Conservation (phyloP, 2,797 vertebrate species). For the Pantherophis alleghaniensis region DNA sequence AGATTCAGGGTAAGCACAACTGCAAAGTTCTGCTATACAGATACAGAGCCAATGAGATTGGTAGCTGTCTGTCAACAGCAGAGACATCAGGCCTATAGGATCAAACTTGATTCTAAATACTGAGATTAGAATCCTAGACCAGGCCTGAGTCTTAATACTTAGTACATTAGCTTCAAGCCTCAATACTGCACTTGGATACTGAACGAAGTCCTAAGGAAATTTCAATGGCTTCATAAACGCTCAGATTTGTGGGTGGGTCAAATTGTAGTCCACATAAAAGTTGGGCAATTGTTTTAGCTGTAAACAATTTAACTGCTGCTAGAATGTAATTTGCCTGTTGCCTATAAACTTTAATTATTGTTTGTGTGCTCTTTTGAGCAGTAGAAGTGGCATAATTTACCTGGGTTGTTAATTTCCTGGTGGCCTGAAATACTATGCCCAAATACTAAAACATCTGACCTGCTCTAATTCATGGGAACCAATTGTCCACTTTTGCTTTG, state of each 20-base stretch:
- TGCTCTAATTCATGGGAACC: not conserved
- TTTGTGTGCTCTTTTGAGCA: not conserved
- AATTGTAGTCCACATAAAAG: not conserved
- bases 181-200: not conserved
- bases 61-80: not conserved
- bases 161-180: not conserved
- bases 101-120: not conserved
- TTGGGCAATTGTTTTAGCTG: not conserved
- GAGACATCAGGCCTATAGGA: not conserved
- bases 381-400: not conserved
- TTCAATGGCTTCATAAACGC: not conserved
- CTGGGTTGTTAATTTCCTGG: not conserved
- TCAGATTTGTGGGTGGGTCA: not conserved
- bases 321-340: not conserved
- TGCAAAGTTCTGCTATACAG: not conserved
- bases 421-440: not conserved
- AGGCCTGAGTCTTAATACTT: not conserved
- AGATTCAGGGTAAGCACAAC: not conserved
- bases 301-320: not conserved
- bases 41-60: not conserved
- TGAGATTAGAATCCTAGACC: not conserved
- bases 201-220: not conserved
- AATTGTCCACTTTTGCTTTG: not conserved
- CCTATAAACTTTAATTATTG: not conserved
- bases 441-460: not conserved